Evolutionary conservation across 2,888 invertebrate genomes (phyloP), one percentile per base, ranked within the genome.

Genomic region (Pammene aurita): DNA sequence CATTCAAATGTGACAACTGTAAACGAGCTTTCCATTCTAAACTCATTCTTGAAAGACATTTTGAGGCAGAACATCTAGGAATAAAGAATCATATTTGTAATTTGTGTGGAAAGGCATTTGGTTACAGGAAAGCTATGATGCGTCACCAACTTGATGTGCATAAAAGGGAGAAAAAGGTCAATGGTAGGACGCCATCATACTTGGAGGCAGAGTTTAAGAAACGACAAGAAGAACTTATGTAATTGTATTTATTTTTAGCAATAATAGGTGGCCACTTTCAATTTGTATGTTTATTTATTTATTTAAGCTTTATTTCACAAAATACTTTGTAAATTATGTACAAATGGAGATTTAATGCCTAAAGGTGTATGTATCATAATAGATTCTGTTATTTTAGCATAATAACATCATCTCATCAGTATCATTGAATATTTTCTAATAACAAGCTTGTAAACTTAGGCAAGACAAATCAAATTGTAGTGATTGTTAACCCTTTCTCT

Each of bases 61-160:
- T 66, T 38, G 58, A 71, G 63, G 71, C 71, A 18, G 73, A 73
- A 38, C 73, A 73, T 35, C 26, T 70, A 41, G 73, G 73, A 13
- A 71, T 73, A 11, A 73, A 72, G 56, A 66, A 72, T 41, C 71
- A 71, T 38, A 48, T 66, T 11, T 73, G 73, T 48, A 71, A 65
- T 52, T 52, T 66, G 18, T 73, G 73, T 42, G 73, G 68, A 5
- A 72, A 71, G 10, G 69, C 70, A 52, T 72, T 71, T 67, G 71
- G 72, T 1, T 71, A 67, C 55, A 52, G 73, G 16, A 72, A 70
- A 63, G 71, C 72, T 14, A 71, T 73, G 71, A 73, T 72, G 72
- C 58, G 72, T 2, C 73, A 73, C 62, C 61, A 70, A 48, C 18
- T 69, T 14, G 65, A 71, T 54, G 72, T 73, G 5, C 73, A 73